Percentiles rank a stretch among this genome's conserved stretches.
phyloP scores from a whole-genome alignment of 1,140 invertebrate genomes.

The Trichonephila clavipes region DNA sequence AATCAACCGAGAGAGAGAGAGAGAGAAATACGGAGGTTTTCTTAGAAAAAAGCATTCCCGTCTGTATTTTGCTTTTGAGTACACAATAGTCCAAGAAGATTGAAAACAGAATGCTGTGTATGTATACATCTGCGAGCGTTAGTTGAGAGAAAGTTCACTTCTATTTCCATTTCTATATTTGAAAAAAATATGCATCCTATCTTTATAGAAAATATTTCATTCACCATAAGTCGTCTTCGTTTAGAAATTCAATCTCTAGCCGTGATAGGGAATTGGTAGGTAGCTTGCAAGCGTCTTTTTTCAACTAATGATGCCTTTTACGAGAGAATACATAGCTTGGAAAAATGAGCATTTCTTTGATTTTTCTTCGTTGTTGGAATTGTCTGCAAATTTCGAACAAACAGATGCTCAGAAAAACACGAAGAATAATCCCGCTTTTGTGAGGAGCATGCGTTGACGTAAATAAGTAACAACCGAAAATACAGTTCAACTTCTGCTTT shows the following conservation, averaged over 20 bases:
- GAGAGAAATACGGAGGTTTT: neutral
- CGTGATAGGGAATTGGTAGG: neutral
- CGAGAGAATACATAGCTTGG: neutral
- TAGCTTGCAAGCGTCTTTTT: neutral
- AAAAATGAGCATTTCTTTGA: neutral
- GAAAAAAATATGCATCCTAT: neutral
- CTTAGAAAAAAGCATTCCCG: neutral
- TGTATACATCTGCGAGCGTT: neutral
- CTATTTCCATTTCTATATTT: neutral
- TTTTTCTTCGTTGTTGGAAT: neutral
- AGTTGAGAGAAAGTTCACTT: neutral
- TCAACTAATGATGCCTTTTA: neutral
- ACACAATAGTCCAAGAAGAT: conserved; percentile 31
- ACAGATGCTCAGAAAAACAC: neutral
- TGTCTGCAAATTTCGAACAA: neutral
- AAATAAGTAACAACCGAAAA: neutral
- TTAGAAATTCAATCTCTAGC: neutral
- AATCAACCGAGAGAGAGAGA: no score
- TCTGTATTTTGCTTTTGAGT: neutral
- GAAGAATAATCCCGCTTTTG: neutral
- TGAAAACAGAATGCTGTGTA: conserved; percentile 33
- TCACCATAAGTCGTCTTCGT: neutral
- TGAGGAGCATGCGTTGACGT: neutral
- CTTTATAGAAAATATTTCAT: neutral
- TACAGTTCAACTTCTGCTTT: neutral